Evolutionary conservation across 2,113 vertebrate species (phyloP), one percentile per base, ranked within the genome.

Genomic region (Rhipidura dahli): DNA sequence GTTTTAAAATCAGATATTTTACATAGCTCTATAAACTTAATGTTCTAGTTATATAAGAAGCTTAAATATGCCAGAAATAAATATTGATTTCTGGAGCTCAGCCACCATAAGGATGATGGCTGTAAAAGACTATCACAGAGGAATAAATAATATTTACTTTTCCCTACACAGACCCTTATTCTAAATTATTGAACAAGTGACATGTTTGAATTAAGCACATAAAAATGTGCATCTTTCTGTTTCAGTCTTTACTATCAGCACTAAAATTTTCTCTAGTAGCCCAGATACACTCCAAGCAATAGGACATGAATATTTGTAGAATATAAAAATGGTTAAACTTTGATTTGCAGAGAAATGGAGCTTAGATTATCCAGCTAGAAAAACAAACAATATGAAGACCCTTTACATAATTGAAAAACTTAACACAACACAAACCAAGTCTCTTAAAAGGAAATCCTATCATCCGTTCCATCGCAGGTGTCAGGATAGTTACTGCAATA

Each of bases 11-110:
- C 72, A 35, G 40, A 49, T 89, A 97, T 65, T 96, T 94, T 92
- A 95, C 86, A 81, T 45, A 77, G n/a, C 27, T 89, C 56, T 92
- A 73, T 91, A 95, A 93, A 97, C 35, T 92, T 90, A 87, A 93
- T 89, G 40, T 92, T 93, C 53, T 86, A 86, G 33, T 69, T 66
- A 89, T 79, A 86, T 60, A 93, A 88, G 84, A 95, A 89, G 18
- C 83, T 95, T 95, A 95, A 97, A 97, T 72, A 91, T 87, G 75
- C 33, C 59, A 35, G 72, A 64, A 94, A 96, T 91, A 82, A 96
- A 96, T 96, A 96, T 93, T 95, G 88, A 97, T 97, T 96, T 69
- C 87, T 97, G 75, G 50, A 94, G 64, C 40, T 69, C 37, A 90
- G 39, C 33, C 47, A 83, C 53, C 93, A 14, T 92, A 95, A 91